Evolutionary conservation across 2,797 vertebrate genomes (phyloP), one percentile per base, ranked within the genome.

Genomic region (Loris lydekkerianus): DNA sequence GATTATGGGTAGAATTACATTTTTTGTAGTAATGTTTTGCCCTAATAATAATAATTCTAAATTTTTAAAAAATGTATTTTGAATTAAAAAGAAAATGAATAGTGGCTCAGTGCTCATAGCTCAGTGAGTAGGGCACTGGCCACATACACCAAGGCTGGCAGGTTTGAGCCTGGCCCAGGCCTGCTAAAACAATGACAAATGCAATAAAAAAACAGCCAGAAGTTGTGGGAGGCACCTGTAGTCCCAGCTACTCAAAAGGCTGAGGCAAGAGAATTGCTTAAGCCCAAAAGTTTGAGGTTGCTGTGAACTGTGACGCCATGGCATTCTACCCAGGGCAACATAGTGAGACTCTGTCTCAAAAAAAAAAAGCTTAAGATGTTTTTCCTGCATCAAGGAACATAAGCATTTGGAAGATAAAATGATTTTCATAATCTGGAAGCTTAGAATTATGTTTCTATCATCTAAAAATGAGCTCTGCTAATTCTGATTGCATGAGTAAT

Each of bases 371-470:
- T 18, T 83, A 93, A 80, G 82, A 37, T 43, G 17, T 61, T 78
- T 97, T 73, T 2, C 37, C 53, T 15, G 21, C 21, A 87, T 89
- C 23, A 84, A 21, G 14, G 72, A 92, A 89, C n/a, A 80, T 61
- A 95, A 95, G 3, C 34, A 96, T 97, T 96, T 95, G 90, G 86
- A 94, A 85, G 85, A 93, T 89, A 91, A 87, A 17, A 56, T 82
- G 31, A 61, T 34, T 92, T 94, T 86, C 27, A 89, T 93, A 92
- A 95, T 76, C 25, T 43, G 49, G 25, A 80, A 40, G 49, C 72
- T 96, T 91, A 82, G 46, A 91, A 82, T 86, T 93, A 70, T 69
- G 40, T 91, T 93, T 90, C 72, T 93, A 23, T 56, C 31, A 63
- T 63, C 53, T 80, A 78, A 92, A 85, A 95, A 82, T 70, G 37